Base-by-base conservation (phyloP, 2,797 vertebrate species). In the Tragopan temminckii region DNA sequence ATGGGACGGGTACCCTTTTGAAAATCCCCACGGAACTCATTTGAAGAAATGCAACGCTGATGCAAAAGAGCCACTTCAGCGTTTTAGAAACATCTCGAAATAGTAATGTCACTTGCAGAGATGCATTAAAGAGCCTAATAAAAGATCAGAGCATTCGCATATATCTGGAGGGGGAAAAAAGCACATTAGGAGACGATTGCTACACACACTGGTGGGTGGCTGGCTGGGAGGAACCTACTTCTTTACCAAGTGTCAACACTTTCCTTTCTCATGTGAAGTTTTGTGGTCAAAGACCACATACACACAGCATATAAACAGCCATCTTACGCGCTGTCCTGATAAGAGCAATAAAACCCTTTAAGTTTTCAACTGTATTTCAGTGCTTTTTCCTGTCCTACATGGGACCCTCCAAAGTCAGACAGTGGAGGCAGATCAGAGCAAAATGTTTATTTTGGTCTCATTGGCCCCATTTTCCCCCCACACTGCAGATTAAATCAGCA, bases 221-320 rank as follows among this genome's bases (percentile, higher is more conserved):
- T 95, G 90, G 84, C 69, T 90, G 92, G 90, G 85, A 95, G 87
- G 93, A 85, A 93, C 88, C 58, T 72, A 78, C 45, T 97, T 94
- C 90, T 95, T 90, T 94, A 93, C 78, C 80, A 96, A 96, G 69
- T 82, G 82, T 95, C 93, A 94, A 90, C 90, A 93, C 90, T 96
- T 97, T 90, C 72, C 85, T 94, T 96, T 93, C 89, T 96, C 79
- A 66, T 91, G 84, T 94, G 72, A 82, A 92, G 68, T 66, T 95
- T 85, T 88, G 91, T 85, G 87, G 94, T 94, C 83, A 78, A 85
- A 93, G 95, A 95, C 95, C 93, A 95, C 93, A 93, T 94, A 82
- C 43, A 58, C 55, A 58, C 62, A 91, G 57, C 90, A 70, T 74
- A 93, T 35, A 89, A 35, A 4, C 35, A 93, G 74, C 36, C 87